These are phyloP conservation scores for Daboia siamensis DNA, from an alignment of 2,113 vertebrate genomes.

Conservation along the genomic window DNA sequence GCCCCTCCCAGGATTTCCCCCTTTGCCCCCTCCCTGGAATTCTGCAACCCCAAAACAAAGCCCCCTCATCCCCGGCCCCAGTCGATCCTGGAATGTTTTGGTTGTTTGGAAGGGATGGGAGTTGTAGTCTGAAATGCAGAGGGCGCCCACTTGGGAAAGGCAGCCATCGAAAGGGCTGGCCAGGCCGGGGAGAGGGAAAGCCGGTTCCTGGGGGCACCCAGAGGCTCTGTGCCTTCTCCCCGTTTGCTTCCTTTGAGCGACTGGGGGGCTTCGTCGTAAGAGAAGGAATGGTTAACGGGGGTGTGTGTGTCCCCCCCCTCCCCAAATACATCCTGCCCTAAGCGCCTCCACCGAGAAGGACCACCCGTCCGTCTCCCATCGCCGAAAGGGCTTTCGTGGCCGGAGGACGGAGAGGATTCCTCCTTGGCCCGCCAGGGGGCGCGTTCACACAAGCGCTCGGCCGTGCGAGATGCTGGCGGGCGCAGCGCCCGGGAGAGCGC, in stretches of 20 bases:
- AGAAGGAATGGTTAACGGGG: neutral
- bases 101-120: neutral
- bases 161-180: neutral
- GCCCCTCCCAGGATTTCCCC: neutral
- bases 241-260: neutral
- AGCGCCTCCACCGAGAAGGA: neutral
- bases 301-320: neutral
- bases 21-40: neutral
- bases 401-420: neutral
- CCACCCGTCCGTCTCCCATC: accelerated
- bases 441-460: neutral
- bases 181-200: neutral
- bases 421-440: neutral
- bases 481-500: neutral
- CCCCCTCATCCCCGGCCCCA: neutral
- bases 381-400: neutral
- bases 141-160: neutral
- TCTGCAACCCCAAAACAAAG: neutral
- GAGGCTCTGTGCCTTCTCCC: neutral
- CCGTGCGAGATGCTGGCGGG: no score
- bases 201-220: neutral
- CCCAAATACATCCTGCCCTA: neutral
- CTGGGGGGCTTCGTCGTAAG: no score
- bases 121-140: neutral
- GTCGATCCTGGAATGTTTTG: neutral